These are phyloP conservation scores for Carassius auratus DNA, from an alignment of 2,113 vertebrate genomes.

Conservation along the genomic window DNA sequence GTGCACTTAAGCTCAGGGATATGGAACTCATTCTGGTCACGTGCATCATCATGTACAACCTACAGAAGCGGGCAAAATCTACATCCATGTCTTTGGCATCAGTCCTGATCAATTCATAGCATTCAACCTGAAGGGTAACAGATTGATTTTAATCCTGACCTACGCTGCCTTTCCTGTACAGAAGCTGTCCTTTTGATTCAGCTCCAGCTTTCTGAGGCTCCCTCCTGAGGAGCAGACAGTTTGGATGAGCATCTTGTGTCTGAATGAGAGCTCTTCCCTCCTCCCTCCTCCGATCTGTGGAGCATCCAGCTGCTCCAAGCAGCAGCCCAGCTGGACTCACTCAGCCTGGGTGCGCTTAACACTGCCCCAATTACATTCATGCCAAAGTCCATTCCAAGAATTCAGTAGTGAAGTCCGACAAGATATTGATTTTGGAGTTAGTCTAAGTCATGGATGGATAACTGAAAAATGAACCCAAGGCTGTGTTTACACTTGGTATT, in stretches of 20 bases:
- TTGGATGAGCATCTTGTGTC: constrained; percentile 42
- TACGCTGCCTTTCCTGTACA: constrained; percentile 21
- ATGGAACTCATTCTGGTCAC: background rate
- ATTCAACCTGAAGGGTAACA: constrained; percentile 12
- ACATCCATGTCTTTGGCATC: background rate
- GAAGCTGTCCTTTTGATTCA: constrained; percentile 49
- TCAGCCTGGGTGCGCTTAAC: background rate
- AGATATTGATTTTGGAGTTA: background rate
- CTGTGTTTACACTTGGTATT: constrained; percentile 5
- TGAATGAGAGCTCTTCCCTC: constrained; percentile 29
- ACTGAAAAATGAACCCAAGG: background rate
- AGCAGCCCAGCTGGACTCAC: constrained; percentile 34
- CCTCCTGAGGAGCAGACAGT: constrained; percentile 33
- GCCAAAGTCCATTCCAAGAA: constrained; percentile 13
- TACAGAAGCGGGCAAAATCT: constrained; percentile 31
- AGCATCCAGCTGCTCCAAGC: constrained; percentile 41
- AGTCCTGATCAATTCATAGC: constrained; percentile 16
- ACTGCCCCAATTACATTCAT: constrained; percentile 20
- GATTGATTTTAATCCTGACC: constrained; percentile 43
- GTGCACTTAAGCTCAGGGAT: background rate
- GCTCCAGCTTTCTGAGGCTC: constrained; percentile 43
- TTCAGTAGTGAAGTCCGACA: background rate
- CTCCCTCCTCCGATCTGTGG: background rate
- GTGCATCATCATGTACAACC: constrained; percentile 31
- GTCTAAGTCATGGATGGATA: background rate